phyloP scores from a whole-genome alignment of 2,113 vertebrate genomes.

The Syngnathus typhle region DNA sequence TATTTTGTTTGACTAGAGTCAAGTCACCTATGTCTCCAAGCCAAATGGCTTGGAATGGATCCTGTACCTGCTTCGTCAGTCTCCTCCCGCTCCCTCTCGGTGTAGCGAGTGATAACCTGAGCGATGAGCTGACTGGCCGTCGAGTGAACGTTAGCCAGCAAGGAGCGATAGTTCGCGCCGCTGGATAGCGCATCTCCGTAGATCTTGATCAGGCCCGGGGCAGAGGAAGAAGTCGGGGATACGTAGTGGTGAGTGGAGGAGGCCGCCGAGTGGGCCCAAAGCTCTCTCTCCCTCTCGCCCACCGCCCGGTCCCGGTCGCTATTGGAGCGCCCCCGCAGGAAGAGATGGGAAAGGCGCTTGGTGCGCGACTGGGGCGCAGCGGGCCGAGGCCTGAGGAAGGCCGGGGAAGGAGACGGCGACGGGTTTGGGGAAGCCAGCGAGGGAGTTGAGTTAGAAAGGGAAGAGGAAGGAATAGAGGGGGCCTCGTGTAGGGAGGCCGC shows the following conservation, averaged over 20 bases:
- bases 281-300: slow-evolving; percentile 70
- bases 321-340: slow-evolving; percentile 76
- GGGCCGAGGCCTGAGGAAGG: slow-evolving; percentile 71
- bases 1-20: no score
- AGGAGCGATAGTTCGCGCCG: slow-evolving; percentile 76
- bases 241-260: slow-evolving; percentile 73
- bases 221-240: slow-evolving; percentile 67
- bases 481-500: slow-evolving; percentile 70
- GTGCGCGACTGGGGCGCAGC: slow-evolving; percentile 72
- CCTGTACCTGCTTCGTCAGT: slow-evolving; percentile 66
- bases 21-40: no score
- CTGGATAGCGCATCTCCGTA: slow-evolving; percentile 75
- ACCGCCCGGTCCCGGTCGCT: slow-evolving; percentile 72
- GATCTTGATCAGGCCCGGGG: slow-evolving; percentile 78
- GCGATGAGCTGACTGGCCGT: slow-evolving; percentile 72
- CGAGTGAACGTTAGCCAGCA: slow-evolving; percentile 71
- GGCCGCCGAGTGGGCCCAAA: slow-evolving; percentile 79
- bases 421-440: slow-evolving; percentile 69
- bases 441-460: slow-evolving; percentile 68
- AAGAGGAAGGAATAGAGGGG: slow-evolving; percentile 65
- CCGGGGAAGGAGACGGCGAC: slow-evolving; percentile 65
- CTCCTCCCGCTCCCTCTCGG: slow-evolving; percentile 71
- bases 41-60: background rate
- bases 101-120: slow-evolving; percentile 77
- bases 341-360: slow-evolving; percentile 86